phyloP scores from a whole-genome alignment of 2,113 vertebrate species.

The Seriola aureovittata region DNA sequence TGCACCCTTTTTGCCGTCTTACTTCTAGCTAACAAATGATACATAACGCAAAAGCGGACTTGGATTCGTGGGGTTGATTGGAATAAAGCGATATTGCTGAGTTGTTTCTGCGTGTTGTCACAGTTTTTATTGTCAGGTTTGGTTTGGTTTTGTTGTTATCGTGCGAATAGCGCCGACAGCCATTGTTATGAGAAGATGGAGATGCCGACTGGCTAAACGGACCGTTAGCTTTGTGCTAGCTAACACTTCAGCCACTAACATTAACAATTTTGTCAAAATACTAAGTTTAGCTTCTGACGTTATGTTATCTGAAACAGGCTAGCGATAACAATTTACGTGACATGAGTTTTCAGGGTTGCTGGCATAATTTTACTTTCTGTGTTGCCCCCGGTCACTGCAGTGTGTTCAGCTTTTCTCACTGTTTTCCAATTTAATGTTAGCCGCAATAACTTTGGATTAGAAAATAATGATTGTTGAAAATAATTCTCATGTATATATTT shows the following conservation, averaged over 20 bases:
- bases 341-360: conserved; percentile 8
- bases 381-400: neutral
- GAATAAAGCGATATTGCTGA: neutral
- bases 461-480: neutral
- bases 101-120: conserved; percentile 63
- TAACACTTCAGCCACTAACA: conserved; percentile 31
- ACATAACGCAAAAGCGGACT: neutral
- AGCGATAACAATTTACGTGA: neutral
- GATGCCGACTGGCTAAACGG: conserved; percentile 65
- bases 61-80: neutral
- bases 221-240: conserved; percentile 70
- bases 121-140: conserved; percentile 37
- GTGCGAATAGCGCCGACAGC: conserved; percentile 73
- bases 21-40: conserved; percentile 43
- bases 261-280: neutral
- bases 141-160: conserved; percentile 69
- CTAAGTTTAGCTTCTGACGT: neutral
- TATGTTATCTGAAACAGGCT: neutral
- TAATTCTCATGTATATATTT: neutral
- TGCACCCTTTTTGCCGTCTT: conserved; percentile 75
- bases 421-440: neutral
- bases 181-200: conserved; percentile 81
- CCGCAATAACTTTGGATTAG: neutral
- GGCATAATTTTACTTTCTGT: neutral
- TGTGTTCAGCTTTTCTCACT: neutral